These are phyloP conservation scores for Pseudomyrmex concolor DNA, from an alignment of 1,140 invertebrate species.

Conservation along the genomic window DNA sequence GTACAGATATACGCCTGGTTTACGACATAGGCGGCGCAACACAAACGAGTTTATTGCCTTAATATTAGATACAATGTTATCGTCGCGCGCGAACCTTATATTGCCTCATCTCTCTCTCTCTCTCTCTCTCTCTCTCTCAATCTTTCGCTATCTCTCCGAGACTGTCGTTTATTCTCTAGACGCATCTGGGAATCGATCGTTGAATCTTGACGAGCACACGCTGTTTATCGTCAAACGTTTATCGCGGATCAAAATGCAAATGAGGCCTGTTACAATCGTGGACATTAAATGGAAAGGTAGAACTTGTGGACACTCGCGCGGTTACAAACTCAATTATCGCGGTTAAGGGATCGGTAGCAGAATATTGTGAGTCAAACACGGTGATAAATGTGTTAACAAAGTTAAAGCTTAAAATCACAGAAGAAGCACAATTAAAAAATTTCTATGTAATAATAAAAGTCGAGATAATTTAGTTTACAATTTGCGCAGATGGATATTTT, in stretches of 20 bases:
- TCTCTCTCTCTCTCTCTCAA: too few species aligned
- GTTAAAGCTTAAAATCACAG: neutral
- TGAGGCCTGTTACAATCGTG: slow-evolving; percentile 32
- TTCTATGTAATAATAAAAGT: neutral
- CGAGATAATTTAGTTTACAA: neutral
- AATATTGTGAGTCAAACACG: neutral
- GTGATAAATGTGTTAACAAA: neutral
- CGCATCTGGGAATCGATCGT: slow-evolving; percentile 24
- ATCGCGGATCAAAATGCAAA: slow-evolving; percentile 45
- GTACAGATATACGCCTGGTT: slow-evolving; percentile 47
- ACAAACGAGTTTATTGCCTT: slow-evolving; percentile 70
- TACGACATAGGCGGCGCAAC: slow-evolving; percentile 46
- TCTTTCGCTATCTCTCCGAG: neutral
- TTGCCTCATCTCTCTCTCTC: too few species aligned
- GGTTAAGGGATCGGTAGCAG: neutral
- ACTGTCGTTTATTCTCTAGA: slow-evolving; percentile 30
- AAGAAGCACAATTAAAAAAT: neutral
- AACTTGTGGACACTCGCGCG: slow-evolving; percentile 26
- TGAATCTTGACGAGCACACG: slow-evolving; percentile 18
- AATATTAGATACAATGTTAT: slow-evolving; percentile 72
- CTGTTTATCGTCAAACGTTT: slow-evolving; percentile 38
- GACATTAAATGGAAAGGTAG: neutral
- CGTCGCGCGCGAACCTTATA: slow-evolving; percentile 38
- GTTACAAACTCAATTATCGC: slow-evolving; percentile 12
- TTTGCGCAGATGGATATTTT: neutral